Percentiles rank a stretch among this genome's conserved stretches.
phyloP scores from a whole-genome alignment of 1,140 invertebrate species.

The Microplitis mediator region DNA sequence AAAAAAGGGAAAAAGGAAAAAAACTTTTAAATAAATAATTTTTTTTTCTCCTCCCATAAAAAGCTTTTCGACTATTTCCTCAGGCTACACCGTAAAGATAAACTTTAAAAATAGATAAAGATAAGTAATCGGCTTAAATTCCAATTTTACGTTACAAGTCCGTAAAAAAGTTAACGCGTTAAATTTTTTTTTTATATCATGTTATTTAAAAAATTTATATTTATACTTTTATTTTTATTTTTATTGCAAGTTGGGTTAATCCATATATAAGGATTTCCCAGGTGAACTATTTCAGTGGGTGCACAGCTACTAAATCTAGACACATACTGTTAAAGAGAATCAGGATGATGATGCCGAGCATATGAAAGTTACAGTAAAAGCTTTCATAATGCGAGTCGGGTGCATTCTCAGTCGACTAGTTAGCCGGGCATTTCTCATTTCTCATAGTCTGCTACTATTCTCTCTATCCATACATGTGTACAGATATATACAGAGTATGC shows the following conservation, averaged over 20 bases:
- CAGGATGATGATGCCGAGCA: background rate
- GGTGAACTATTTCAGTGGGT: background rate
- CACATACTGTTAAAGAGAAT: background rate
- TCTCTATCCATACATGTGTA: background rate
- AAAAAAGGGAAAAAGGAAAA: background rate
- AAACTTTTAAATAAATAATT: background rate
- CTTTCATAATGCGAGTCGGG: conserved; percentile 6
- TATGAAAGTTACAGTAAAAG: background rate
- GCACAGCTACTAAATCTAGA: background rate
- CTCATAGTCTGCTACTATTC: background rate
- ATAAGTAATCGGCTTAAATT: conserved; percentile 6
- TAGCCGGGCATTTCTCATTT: conserved; percentile 10
- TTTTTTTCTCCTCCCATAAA: background rate
- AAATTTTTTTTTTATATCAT: background rate
- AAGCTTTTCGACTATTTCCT: background rate
- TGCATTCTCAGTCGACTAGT: conserved; percentile 4
- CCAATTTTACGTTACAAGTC: background rate
- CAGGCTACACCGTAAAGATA: background rate
- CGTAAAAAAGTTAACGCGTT: background rate
- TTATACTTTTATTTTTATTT: background rate
- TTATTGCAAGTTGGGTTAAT: background rate
- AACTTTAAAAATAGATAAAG: background rate
- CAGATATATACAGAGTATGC: background rate
- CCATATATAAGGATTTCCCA: conserved; percentile 7
- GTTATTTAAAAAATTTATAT: background rate